phyloP scores from a whole-genome alignment of 2,888 invertebrate species.

The Agrochola litura region DNA sequence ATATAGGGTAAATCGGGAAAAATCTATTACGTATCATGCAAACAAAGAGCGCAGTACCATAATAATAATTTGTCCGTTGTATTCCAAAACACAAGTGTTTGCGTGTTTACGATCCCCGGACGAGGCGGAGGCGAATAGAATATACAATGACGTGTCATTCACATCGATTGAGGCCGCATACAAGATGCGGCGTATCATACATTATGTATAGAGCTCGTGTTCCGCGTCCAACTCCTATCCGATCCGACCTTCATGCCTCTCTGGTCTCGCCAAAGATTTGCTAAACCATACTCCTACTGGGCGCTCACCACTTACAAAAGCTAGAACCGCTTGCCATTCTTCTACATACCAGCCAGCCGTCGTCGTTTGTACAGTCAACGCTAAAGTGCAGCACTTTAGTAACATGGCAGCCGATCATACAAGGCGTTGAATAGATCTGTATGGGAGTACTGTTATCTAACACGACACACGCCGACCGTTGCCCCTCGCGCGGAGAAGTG shows the following conservation, averaged over 20 bases:
- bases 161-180: conserved; percentile 88
- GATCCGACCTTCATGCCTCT: conserved; percentile 75
- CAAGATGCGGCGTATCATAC: conserved; percentile 84
- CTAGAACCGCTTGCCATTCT: background rate
- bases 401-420: conserved; percentile 17
- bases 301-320: background rate
- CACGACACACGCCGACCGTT: conserved; percentile 73
- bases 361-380: background rate
- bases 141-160: conserved; percentile 89
- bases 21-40: conserved; percentile 30
- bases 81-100: conserved; percentile 86
- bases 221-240: conserved; percentile 77
- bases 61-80: conserved; percentile 79
- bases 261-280: conserved; percentile 59
- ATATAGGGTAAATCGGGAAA: background rate
- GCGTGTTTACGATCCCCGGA: conserved; percentile 87
- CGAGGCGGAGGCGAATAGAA: conserved; percentile 86
- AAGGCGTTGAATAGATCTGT: conserved; percentile 70
- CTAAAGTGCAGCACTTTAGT: background rate
- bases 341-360: background rate
- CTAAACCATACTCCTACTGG: conserved; percentile 39
- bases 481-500: conserved; percentile 69
- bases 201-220: conserved; percentile 82
- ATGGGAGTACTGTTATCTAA: conserved; percentile 76
- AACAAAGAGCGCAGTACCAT: conserved; percentile 52